phyloP scores from a whole-genome alignment of 2,113 vertebrate genomes.

The Leptobrachium ailaonicum region DNA sequence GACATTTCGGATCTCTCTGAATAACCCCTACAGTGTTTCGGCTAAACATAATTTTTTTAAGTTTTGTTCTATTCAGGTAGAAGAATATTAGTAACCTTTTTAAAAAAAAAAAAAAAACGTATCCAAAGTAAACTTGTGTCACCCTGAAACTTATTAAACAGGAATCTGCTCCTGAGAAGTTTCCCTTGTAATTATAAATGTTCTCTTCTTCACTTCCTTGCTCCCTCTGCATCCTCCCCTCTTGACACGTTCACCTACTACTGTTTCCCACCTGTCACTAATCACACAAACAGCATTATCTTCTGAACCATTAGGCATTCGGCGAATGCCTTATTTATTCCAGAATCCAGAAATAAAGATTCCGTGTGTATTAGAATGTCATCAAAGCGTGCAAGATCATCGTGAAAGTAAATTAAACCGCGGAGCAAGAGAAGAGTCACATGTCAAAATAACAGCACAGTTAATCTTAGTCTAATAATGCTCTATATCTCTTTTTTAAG shows the following conservation, averaged over 20 bases:
- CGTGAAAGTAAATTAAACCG: constrained; percentile 16
- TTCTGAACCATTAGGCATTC: constrained; percentile 51
- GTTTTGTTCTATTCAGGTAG: too few relatives aligned
- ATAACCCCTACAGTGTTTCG: too few relatives aligned
- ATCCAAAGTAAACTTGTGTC: constrained; percentile 28
- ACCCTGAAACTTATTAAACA: constrained; percentile 27
- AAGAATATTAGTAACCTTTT: neutral
- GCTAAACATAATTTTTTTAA: too few relatives aligned
- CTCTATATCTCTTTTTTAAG: neutral
- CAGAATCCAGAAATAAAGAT: constrained; percentile 46
- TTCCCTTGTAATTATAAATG: constrained; percentile 51
- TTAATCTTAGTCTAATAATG: neutral
- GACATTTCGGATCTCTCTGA: too few relatives aligned
- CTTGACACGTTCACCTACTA: constrained; percentile 41
- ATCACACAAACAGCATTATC: constrained; percentile 53
- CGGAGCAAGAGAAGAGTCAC: neutral
- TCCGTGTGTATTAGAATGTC: constrained; percentile 24
- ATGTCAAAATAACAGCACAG: neutral
- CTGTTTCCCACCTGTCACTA: constrained; percentile 53
- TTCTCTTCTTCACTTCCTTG: constrained; percentile 20
- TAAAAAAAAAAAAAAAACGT: neutral
- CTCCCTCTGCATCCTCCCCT: constrained; percentile 29
- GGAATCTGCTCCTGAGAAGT: constrained; percentile 45
- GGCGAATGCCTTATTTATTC: constrained; percentile 43
- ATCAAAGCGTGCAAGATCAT: constrained; percentile 34